These are phyloP conservation scores for Rousettus madagascariensis DNA, from an alignment of 2,797 vertebrate genomes.

Conservation along the genomic window DNA sequence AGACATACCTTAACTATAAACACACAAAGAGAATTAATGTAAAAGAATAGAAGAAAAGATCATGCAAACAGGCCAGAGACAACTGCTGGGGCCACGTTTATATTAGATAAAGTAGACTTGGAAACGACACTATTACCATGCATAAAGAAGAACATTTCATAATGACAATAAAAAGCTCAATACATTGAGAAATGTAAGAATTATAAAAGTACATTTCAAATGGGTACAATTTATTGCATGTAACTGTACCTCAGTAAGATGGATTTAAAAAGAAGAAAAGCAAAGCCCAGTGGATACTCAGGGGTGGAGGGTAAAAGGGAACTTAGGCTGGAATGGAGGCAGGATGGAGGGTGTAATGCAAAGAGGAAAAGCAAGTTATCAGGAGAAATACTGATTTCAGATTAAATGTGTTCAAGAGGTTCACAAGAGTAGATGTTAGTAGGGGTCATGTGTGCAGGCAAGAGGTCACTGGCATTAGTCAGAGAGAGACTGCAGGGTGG, in stretches of 20 bases:
- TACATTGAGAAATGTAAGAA: background rate
- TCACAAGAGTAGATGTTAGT: rapidly evolving
- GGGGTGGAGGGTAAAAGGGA: background rate
- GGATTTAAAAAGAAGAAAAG: too few species aligned
- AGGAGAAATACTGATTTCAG: background rate
- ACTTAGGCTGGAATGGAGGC: background rate
- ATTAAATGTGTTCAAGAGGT: background rate
- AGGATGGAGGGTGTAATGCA: background rate
- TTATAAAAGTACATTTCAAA: background rate
- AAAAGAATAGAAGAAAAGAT: background rate
- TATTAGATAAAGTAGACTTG: background rate
- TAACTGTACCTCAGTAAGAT: background rate
- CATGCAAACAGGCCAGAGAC: background rate
- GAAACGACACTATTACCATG: background rate
- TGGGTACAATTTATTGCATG: background rate
- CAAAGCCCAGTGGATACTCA: background rate
- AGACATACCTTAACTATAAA: background rate
- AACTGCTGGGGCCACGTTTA: background rate
- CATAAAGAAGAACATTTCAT: background rate
- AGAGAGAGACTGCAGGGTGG: background rate
- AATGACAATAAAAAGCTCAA: background rate
- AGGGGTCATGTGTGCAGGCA: background rate
- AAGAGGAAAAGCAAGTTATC: background rate
- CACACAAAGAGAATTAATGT: background rate
- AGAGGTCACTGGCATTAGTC: background rate